A percentile compares a stretch with the other conserved stretches of the same genome.
Evolutionary conservation across 2,113 vertebrate genomes (phyloP).

Genomic region (Xenopus tropicalis): UCB_Xtro_10.0 CM004445.2:100606501-100607000

Average conservation of each 20-base stretch:
- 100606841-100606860: neutral
- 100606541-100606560: too few species aligned
- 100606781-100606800: slow-evolving; percentile 7
- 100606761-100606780: slow-evolving; percentile 14
- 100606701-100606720: slow-evolving; percentile 39
- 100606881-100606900: neutral
- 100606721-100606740: slow-evolving; percentile 31
- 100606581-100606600: neutral
- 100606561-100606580: too few species aligned
- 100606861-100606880: neutral
- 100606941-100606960: neutral
- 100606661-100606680: neutral
- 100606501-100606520: too few species aligned
- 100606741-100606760: slow-evolving; percentile 33
- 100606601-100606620: neutral
- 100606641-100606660: too few species aligned
- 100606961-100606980: neutral
- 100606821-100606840: neutral
- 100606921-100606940: neutral
- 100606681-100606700: slow-evolving; percentile 13
- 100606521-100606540: too few species aligned
- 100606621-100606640: slow-evolving; percentile 4
- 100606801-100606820: slow-evolving; percentile 12
- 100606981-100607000: too few species aligned
- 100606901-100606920: neutral